Conservation (phyloP, 2,888 invertebrate genomes). For the Branchipolynoe longqiensis region DNA sequence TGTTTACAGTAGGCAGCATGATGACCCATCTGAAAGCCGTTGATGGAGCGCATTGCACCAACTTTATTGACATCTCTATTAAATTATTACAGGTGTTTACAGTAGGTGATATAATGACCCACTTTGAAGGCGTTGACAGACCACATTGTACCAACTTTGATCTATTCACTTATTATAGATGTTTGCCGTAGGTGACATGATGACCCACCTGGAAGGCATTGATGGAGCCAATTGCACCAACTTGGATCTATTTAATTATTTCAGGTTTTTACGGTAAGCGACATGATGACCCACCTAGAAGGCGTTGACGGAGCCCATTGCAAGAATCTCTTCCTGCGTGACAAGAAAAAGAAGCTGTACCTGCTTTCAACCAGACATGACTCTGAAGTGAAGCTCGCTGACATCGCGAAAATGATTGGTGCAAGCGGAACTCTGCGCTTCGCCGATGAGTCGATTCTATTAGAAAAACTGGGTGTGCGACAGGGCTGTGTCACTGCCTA, state of each 20-base stretch:
- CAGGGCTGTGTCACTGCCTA: constrained; percentile 81
- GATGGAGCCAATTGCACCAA: constrained; percentile 76
- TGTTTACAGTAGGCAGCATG: too few species aligned
- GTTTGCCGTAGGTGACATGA: constrained; percentile 81
- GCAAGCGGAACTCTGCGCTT: constrained; percentile 79
- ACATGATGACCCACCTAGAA: constrained; percentile 75
- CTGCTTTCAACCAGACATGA: constrained; percentile 79
- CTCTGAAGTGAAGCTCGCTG: constrained; percentile 77
- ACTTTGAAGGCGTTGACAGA: too few species aligned
- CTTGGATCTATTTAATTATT: constrained; percentile 48
- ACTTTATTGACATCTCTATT: too few species aligned
- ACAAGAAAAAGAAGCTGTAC: constrained; percentile 81
- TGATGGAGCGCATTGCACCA: too few species aligned
- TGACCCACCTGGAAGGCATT: constrained; percentile 74
- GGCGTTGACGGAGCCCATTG: constrained; percentile 76
- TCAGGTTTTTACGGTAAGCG: constrained; percentile 81
- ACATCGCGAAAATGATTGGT: constrained; percentile 76
- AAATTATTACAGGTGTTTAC: too few species aligned
- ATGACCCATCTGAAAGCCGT: too few species aligned
- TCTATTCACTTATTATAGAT: too few species aligned
- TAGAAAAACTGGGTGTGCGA: constrained; percentile 77
- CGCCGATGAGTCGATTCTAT: constrained; percentile 77
- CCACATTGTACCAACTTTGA: too few species aligned
- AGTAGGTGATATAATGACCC: too few species aligned
- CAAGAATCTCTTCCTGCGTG: constrained; percentile 81